Conservation (phyloP, 2,888 invertebrate species). For the Rhagonycha fulva region DNA sequence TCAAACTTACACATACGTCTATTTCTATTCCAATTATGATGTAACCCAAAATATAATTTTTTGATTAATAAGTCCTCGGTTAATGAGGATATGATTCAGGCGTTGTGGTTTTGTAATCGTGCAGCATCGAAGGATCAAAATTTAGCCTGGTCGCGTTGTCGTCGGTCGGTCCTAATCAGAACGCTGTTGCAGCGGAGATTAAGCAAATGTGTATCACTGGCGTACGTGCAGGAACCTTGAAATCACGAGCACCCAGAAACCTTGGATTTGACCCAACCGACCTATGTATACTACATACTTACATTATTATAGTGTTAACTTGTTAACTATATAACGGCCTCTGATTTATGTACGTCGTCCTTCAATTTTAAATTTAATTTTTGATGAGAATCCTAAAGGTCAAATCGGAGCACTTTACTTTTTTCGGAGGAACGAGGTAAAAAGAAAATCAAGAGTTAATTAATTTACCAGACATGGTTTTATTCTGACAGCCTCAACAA, state of each 20-base stretch:
- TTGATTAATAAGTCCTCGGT: slow-evolving; percentile 2
- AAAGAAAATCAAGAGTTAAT: slow-evolving; percentile 40
- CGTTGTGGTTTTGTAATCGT: neutral
- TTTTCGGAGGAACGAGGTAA: neutral
- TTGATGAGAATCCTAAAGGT: slow-evolving; percentile 1
- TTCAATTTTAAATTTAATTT: slow-evolving; percentile 3
- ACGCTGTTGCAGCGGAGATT: neutral
- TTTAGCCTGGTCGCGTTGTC: neutral
- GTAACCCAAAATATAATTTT: slow-evolving; percentile 6
- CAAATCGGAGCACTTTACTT: neutral
- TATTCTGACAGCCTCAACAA: slow-evolving; percentile 78
- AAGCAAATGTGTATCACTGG: neutral
- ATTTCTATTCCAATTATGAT: slow-evolving; percentile 9
- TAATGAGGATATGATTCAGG: slow-evolving; percentile 23
- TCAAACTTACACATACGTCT: slow-evolving; percentile 3
- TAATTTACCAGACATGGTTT: slow-evolving; percentile 62
- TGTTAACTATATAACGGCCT: slow-evolving; percentile 12
- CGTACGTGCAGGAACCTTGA: slow-evolving; percentile 28
- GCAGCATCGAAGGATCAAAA: neutral
- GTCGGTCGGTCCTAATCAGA: neutral
- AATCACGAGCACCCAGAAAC: slow-evolving; percentile 18
- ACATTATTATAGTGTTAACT: slow-evolving; percentile 1
- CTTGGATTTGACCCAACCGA: slow-evolving; percentile 32
- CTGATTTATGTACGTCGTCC: slow-evolving; percentile 7
- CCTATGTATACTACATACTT: slow-evolving; percentile 6